A percentile compares a stretch with the other conserved stretches of the same genome.
Evolutionary conservation across 2,113 vertebrate species (phyloP).

Genomic region (Origma solitaria): DNA sequence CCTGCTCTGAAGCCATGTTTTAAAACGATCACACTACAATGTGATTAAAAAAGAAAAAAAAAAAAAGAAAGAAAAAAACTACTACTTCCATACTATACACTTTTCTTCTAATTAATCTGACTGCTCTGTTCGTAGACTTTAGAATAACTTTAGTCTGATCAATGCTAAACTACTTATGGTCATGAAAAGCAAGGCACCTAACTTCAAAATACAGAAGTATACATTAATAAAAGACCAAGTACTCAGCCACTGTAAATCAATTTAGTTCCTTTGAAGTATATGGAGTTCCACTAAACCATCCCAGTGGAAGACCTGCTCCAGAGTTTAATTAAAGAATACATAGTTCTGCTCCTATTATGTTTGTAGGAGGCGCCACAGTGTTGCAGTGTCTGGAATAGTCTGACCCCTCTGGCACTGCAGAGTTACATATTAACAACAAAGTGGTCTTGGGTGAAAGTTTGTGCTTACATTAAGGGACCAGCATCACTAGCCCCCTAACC

Average conservation of each 20-base stretch:
- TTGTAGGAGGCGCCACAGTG: neutral
- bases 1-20: neutral
- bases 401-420: slow-evolving; percentile 42
- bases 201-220: neutral
- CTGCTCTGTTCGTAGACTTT: neutral
- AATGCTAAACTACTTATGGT: neutral
- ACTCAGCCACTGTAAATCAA: neutral
- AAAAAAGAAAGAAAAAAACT: fast-evolving
- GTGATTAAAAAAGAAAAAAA: neutral
- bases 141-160: neutral
- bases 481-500: neutral
- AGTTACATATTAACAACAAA: slow-evolving; percentile 65
- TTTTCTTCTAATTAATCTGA: neutral
- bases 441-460: slow-evolving; percentile 15
- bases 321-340: neutral
- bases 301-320: neutral
- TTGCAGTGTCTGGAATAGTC: neutral
- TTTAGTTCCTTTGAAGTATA: neutral
- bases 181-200: neutral
- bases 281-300: neutral
- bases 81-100: fast-evolving
- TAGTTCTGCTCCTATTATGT: neutral
- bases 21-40: neutral
- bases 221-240: neutral
- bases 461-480: neutral